These are phyloP conservation scores for Nycticebus coucang DNA, from an alignment of 2,113 vertebrate species.

Conservation along the genomic window DNA sequence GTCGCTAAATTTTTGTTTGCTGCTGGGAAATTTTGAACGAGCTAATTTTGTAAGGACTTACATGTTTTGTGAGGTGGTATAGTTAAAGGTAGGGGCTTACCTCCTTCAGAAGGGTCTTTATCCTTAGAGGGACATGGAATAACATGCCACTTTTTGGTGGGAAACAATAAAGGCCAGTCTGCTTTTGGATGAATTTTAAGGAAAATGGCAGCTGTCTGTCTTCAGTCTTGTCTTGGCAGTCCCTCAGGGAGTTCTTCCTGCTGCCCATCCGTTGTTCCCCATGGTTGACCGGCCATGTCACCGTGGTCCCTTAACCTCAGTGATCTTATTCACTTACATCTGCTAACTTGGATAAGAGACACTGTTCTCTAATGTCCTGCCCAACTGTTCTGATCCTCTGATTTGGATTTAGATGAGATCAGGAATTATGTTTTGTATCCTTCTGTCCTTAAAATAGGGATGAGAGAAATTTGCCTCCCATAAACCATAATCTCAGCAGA, in stretches of 20 bases:
- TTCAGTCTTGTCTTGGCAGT: rapidly evolving
- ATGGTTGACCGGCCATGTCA: no score
- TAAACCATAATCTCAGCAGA: background rate
- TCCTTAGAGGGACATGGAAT: background rate
- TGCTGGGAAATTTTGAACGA: conserved; percentile 50
- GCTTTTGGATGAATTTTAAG: background rate
- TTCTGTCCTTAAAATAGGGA: conserved; percentile 31
- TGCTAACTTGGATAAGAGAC: background rate
- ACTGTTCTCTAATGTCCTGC: background rate
- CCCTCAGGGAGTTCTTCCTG: background rate
- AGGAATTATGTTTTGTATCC: conserved; percentile 58
- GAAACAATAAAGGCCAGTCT: background rate
- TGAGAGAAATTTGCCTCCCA: background rate
- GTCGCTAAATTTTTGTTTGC: conserved; percentile 34
- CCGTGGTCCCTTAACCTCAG: background rate
- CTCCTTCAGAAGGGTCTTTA: background rate
- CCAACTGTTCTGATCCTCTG: conserved; percentile 12
- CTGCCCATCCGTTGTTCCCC: no score
- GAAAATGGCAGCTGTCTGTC: background rate
- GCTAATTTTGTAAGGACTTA: conserved; percentile 1
- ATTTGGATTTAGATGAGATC: conserved; percentile 56
- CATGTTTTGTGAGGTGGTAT: background rate
- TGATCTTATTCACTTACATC: background rate
- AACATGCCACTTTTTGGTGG: background rate
- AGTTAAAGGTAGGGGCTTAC: background rate